phyloP scores from a whole-genome alignment of 2,113 vertebrate genomes.

The Dicaeum eximium region DNA sequence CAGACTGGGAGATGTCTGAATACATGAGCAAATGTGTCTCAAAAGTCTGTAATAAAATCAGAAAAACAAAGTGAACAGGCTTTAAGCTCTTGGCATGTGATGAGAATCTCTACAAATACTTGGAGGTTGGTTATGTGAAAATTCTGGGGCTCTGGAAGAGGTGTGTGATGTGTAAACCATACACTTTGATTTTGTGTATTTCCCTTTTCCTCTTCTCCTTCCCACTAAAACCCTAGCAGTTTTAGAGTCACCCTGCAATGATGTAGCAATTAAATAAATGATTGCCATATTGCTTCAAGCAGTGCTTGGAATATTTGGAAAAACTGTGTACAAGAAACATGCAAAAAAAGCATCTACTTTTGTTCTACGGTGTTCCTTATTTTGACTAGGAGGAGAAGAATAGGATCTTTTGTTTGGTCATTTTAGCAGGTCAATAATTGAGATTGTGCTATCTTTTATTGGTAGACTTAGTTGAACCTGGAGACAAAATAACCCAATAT shows the following conservation, averaged over 20 bases:
- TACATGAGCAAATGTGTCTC: background rate
- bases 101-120: background rate
- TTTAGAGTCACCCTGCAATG: background rate
- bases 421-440: background rate
- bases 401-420: background rate
- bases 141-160: background rate
- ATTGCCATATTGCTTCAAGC: background rate
- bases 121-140: background rate
- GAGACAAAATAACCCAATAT: background rate
- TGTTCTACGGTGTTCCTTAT: background rate
- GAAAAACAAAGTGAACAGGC: background rate
- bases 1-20: background rate
- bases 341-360: background rate
- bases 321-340: background rate
- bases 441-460: background rate
- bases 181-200: background rate
- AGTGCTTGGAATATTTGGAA: background rate
- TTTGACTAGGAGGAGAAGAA: background rate
- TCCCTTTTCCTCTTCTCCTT: background rate
- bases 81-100: background rate
- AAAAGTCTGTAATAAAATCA: background rate
- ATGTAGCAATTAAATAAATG: background rate
- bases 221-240: background rate
- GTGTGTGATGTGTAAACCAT: background rate
- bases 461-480: background rate